Evolutionary conservation across 2,888 invertebrate genomes (phyloP), one percentile per base, ranked within the genome.

Genomic region (Dolomedes plantarius): DNA sequence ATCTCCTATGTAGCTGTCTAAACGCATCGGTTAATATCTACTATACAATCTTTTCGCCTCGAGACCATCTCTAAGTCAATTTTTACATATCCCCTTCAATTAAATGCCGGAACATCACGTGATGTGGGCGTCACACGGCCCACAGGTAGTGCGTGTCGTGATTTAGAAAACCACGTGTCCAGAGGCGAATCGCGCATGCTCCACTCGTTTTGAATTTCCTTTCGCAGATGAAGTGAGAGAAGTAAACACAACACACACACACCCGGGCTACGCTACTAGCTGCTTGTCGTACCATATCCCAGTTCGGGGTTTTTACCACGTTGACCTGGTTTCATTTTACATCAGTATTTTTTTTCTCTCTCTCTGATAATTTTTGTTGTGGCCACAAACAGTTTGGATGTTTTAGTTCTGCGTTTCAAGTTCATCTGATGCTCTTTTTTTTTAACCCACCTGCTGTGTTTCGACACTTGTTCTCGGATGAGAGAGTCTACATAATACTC

Each of bases 131-230:
- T 56, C 23, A 3, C 56, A 56, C 56, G 56, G 56, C 23, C 67
- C 28, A 67, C 67, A 31, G 67, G 67, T 67, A 67, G 32, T 67
- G 32, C 67, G 67, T 32, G 23, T 31, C 67, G 32, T 9, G 7
- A 36, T 9, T 36, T 13, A n/a, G 32, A 67, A 67, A 67, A 31
- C 67, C 67, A 67, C 67, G 67, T 67, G 67, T 11, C 32, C 67
- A 67, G 1, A 3, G n/a, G 7, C 19, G 0, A 0, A 67, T 3
- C 36, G 32, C 67, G 36, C 67, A 67, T 67, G 67, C 32, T 19
- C 32, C n/a, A 9, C 19, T 32, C n/a, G 3, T 32, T 67, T 67
- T 67, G 23, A 56, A 56, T 56, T 56, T 56, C 23, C 56, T 23
- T 23, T 23, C 3, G 3, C 46, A 46, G 46, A 19, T n/a, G n/a